Evolutionary conservation across 2,888 invertebrate genomes (phyloP), one percentile per base, ranked within the genome.

Genomic region (Eupithecia centaureata): DNA sequence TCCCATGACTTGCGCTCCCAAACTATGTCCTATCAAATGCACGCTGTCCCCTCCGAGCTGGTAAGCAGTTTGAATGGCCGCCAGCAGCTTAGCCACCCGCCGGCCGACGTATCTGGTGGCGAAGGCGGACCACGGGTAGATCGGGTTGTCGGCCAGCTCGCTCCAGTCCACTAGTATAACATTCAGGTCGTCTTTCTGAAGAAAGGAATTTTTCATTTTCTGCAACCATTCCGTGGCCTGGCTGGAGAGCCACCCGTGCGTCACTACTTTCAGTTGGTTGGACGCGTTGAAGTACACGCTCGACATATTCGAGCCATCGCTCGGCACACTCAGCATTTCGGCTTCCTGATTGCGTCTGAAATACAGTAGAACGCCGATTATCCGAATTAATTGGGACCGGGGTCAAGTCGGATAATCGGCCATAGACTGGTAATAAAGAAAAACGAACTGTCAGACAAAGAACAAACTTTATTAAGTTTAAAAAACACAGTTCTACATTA

Each of bases 1-100:
- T 5, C 95, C 95, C 93, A 94, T 94, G 5, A 94, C 92, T 56
- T 95, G 95, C 0, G 95, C 94, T 28, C 95, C 95, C 66, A 95
- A 84, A 77, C 95, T 95, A 74, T 95, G 95, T 0, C 94, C 94
- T 57, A 94, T 86, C 61, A 94, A 79, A 78, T 94, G 92, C 57
- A 91, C 79, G 51, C 76, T 76, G 12, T 77, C 79, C 10, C 82
- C 82, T 33, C 76, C 63, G 0, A 86, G 33, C 12, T 78, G 59
- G 67, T 84, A 88, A 0, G 80, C 79, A 42, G 71, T 72, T 13
- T 73, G 71, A 12, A 91, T 74, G 3, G 84, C 77, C 15, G 81
- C 72, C 1, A 93, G 66, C 47, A 93, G 69, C 68, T 83, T 85
- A 1, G 91, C 87, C 38, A 87, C 73, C 70, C 81, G 80, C 75